Evolutionary conservation across 2,888 invertebrate species (phyloP), one percentile per base, ranked within the genome.

Genomic region (Catocala sponsa): DNA sequence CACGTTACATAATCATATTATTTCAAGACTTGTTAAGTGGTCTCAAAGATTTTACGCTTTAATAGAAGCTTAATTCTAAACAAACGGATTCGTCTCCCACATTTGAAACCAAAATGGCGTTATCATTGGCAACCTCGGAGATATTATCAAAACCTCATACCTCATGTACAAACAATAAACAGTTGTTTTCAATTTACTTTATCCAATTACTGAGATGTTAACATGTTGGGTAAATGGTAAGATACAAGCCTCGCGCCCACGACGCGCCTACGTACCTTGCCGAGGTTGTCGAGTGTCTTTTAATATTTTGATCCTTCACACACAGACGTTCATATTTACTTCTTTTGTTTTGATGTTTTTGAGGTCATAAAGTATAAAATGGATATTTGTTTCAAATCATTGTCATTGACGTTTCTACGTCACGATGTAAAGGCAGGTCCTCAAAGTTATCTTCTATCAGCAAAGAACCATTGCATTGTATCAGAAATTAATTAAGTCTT

Each of bases 211-310:
- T 64, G 55, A 60, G 51, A 63, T 59, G 69, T 58, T 71, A 73
- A 76, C 61, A 70, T 62, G 69, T 70, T 65, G 55, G 41, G 67
- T 63, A 66, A 56, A 76, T 62, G 60, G 55, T 53, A 38, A 61
- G 62, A 71, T 55, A 74, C 72, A 72, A 74, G 68, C 72, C 72
- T 76, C 70, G 77, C 74, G 60, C 78, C 78, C 79, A 78, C 78
- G 63, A 46, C n/a, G 51, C 73, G 65, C 78, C 74, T 71, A 79
- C 77, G 62, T 74, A 57, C 32, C 48, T 15, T 33, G 2, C 48
- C 78, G 63, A 77, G 74, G 78, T 64, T 53, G 59, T 11, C 44
- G 38, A 54, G 44, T 41, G 44, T 38, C 46, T 56, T 35, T 57
- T 59, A 59, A 15, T 50, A 42, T 38, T 12, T 43, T 35, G 12